Conservation (phyloP, 2,888 invertebrate genomes). For the Xestoiulus laeticollis region DNA sequence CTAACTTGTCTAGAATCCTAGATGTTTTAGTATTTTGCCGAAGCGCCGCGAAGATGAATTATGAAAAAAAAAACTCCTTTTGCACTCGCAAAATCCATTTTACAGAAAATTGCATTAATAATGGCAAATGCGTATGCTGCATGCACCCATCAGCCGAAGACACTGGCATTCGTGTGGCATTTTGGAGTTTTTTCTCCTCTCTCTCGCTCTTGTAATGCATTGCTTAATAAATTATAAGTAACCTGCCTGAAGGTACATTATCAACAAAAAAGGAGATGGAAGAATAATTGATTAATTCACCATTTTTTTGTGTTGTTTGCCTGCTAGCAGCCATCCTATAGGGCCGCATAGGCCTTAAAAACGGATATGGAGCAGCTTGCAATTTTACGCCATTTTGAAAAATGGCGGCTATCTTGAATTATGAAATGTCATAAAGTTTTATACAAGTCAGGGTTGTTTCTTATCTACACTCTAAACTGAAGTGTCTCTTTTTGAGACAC, state of each 20-base stretch:
- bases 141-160: not conserved
- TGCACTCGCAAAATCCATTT: constrained; percentile 21
- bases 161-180: constrained; percentile 14
- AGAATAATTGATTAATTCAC: constrained; percentile 18
- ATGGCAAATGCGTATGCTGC: constrained; percentile 31
- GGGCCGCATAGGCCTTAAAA: not conserved
- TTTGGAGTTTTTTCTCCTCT: not conserved
- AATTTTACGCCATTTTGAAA: too few relatives aligned
- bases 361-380: too few relatives aligned
- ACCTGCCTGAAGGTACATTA: constrained; percentile 2
- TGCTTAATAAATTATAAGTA: constrained; percentile 34
- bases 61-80: constrained; percentile 20
- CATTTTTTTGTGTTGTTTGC: not conserved
- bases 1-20: not conserved
- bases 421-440: too few relatives aligned
- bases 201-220: constrained; percentile 1
- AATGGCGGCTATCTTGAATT: not conserved
- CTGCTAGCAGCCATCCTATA: not conserved
- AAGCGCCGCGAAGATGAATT: not conserved
- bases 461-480: too few relatives aligned
- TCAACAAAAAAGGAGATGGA: constrained; percentile 25
- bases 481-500: too few relatives aligned
- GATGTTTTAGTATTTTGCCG: not conserved
- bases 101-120: constrained; percentile 34
- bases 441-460: too few relatives aligned